Base-by-base conservation (phyloP, 2,113 vertebrate species). In the Crotalus helleri region DNA sequence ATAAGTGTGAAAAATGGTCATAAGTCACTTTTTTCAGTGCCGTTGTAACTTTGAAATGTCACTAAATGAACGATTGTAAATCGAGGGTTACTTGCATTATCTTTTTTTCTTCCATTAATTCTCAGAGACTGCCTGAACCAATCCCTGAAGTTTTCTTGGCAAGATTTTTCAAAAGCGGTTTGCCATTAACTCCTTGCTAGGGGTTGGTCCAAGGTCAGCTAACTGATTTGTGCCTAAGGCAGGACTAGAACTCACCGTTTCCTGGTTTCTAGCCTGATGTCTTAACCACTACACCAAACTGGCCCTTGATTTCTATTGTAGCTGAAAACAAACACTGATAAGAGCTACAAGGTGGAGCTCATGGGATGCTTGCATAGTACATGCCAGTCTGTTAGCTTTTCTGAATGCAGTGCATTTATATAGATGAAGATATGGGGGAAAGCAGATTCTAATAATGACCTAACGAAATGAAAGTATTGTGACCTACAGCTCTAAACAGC, bases 361-460 rank as follows among this genome's bases (percentile, higher is more conserved):
- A 55, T 87, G 24, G 87, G 5, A 33, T 10, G 5, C 9, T 15
- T 5, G 1, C 51, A 92, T 64, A 23, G 10, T 54, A 93, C 24
- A 39, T 4, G 13, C 74, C 90, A 29, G 24, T 24, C 85, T 92
- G 0, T 69, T n/a, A 53, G 1, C 33, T 86, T 39, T 2, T 17
- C 55, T 11, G 39, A 54, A 39, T 44, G 17, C 55, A 53, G 12
- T 21, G 39, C 39, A 1, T 29, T 85, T 23, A 51, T 89, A 26
- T 46, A 94, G 44, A 26, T 11, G 55, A 9, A n/a, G 33, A 17
- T 90, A 61, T 86, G 74, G 64, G 93, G 53, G 29, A 92, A 39
- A 91, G 55, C 44, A 53, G 58, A 92, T 92, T 90, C 53, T n/a
- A 92, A 89, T 85, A 93, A 92, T 61, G 15, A 12, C 17, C 92